A percentile compares a stretch with the other conserved stretches of the same genome.
Conservation (phyloP, 2,113 vertebrate species). For the Callaeas wilsoni region DNA sequence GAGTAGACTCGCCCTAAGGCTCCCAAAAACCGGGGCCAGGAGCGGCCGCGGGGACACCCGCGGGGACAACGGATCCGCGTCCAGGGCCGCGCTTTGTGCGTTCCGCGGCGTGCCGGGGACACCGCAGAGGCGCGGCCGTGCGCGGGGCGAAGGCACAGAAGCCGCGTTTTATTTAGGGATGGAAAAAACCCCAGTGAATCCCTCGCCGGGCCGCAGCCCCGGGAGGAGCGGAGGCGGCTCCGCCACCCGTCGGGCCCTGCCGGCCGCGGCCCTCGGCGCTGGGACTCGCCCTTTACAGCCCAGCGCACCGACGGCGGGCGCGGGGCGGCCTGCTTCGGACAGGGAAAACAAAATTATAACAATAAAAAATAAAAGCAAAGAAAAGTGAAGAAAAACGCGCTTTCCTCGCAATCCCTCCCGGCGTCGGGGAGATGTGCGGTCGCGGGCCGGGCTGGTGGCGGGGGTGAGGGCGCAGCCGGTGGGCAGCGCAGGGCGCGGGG, state of each 20-base stretch:
- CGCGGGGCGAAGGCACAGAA: accelerated
- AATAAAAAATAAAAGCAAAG: no score
- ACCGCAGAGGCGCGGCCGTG: not conserved
- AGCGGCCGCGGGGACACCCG: not conserved
- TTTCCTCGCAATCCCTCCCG: not conserved
- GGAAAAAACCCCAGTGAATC: not conserved
- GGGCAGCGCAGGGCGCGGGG: not conserved
- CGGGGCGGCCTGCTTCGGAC: not conserved
- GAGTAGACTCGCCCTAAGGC: not conserved
- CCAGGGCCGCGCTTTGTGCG: not conserved
- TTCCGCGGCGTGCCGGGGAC: not conserved
- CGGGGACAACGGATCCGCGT: accelerated
- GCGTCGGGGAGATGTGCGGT: not conserved
- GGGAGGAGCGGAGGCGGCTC: not conserved
- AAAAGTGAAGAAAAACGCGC: accelerated
- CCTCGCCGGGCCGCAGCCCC: not conserved
- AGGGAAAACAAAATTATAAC: not conserved
- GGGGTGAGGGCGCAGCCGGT: not conserved
- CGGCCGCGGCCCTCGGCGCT: not conserved
- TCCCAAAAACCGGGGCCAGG: not conserved
- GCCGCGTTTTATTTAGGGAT: not conserved
- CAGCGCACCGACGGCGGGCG: not conserved
- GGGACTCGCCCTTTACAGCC: not conserved
- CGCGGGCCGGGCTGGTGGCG: not conserved
- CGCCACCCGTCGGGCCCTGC: not conserved